Evolutionary conservation across 2,888 invertebrate genomes (phyloP).

Genomic region (Muscina levida): DNA sequence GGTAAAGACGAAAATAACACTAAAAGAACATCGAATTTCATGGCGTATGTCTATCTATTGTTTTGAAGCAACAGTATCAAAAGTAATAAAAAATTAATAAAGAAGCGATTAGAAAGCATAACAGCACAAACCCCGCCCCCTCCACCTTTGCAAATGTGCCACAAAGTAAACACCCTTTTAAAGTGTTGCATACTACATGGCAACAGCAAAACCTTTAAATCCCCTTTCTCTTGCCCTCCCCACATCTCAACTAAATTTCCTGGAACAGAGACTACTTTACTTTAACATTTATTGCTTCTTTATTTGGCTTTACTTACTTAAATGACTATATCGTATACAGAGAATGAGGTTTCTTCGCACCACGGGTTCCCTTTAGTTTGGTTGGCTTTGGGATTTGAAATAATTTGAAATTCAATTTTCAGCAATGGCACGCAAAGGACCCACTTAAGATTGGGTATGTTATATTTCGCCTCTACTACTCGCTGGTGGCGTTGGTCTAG

Average conservation of each 20-base stretch:
- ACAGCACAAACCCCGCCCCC: neutral
- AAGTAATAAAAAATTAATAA: slow-evolving; percentile 71
- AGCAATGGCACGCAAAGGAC: slow-evolving; percentile 72
- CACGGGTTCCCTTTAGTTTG: slow-evolving; percentile 46
- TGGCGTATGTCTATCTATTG: slow-evolving; percentile 60
- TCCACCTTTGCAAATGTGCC: too few relatives aligned
- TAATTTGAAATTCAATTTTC: slow-evolving; percentile 74
- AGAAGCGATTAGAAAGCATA: slow-evolving; percentile 68
- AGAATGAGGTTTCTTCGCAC: neutral
- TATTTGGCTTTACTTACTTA: slow-evolving; percentile 35
- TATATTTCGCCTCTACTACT: neutral
- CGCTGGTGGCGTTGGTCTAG: neutral
- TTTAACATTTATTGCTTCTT: slow-evolving; percentile 58
- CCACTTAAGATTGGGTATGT: slow-evolving; percentile 52
- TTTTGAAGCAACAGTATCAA: slow-evolving; percentile 20
- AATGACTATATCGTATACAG: slow-evolving; percentile 14
- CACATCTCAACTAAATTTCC: too few relatives aligned
- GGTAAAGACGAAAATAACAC: slow-evolving; percentile 26
- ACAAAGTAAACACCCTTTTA: slow-evolving; percentile 27
- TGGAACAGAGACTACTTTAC: slow-evolving; percentile 34
- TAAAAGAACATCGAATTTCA: slow-evolving; percentile 52
- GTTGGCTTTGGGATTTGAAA: slow-evolving; percentile 65
- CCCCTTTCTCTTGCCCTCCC: neutral
- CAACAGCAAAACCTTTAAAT: neutral
- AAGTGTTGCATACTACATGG: neutral